phyloP scores from a whole-genome alignment of 2,888 invertebrate species.

The Gasteruption jaculator region DNA sequence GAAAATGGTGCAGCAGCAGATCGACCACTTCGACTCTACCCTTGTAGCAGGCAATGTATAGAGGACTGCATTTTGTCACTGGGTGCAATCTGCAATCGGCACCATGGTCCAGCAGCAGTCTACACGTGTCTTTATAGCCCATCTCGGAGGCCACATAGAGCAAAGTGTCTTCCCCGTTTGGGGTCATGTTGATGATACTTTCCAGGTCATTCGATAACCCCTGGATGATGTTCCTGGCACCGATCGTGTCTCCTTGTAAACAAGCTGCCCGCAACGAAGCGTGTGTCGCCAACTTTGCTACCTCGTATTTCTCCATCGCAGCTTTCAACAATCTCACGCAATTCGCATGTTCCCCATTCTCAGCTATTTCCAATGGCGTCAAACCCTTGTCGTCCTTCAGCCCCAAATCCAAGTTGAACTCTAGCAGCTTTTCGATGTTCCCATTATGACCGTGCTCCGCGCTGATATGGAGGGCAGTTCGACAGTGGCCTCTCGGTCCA shows the following conservation, averaged over 20 bases:
- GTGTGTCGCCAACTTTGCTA: constrained; percentile 70
- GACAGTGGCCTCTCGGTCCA: constrained; percentile 63
- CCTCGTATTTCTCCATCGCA: constrained; percentile 67
- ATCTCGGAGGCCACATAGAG: constrained; percentile 86
- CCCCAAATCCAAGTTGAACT: constrained; percentile 63
- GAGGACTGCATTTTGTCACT: constrained; percentile 86
- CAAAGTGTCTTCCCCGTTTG: constrained; percentile 82
- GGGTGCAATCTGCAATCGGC: constrained; percentile 88
- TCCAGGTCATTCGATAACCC: constrained; percentile 65
- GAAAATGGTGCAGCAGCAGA: constrained; percentile 73
- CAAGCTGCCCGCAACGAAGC: constrained; percentile 74
- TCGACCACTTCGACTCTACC: constrained; percentile 76
- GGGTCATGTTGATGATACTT: constrained; percentile 79
- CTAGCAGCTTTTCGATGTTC: constrained; percentile 65
- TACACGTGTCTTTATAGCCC: constrained; percentile 75
- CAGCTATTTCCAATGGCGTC: constrained; percentile 69
- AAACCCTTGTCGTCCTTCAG: constrained; percentile 65
- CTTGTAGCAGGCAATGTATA: constrained; percentile 86
- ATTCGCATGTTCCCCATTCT: constrained; percentile 63
- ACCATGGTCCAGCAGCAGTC: constrained; percentile 71
- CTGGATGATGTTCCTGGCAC: constrained; percentile 64
- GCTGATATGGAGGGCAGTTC: constrained; percentile 79
- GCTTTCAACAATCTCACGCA: constrained; percentile 63
- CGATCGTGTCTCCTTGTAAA: constrained; percentile 65
- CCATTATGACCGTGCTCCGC: constrained; percentile 74